phyloP scores from a whole-genome alignment of 2,113 vertebrate genomes.

The Triplophysa siluroides region DNA sequence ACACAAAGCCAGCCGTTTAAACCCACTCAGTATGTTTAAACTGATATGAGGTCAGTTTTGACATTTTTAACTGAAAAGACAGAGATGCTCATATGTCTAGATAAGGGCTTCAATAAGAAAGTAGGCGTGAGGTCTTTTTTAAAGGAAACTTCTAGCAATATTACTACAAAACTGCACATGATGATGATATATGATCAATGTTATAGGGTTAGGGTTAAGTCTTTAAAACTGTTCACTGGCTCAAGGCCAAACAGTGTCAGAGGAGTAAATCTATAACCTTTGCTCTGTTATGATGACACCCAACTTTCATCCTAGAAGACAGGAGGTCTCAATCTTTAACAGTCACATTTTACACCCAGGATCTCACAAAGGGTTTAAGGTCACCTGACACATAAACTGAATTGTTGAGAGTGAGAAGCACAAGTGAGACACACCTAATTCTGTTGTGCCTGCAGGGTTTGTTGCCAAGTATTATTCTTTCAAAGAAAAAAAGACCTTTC shows the following conservation, averaged over 20 bases:
- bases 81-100: background rate
- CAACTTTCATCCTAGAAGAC: background rate
- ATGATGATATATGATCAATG: too few species aligned
- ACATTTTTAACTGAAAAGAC: background rate
- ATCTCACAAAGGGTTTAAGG: slow-evolving; percentile 27
- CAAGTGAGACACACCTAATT: slow-evolving; percentile 13
- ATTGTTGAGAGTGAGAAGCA: slow-evolving; percentile 19
- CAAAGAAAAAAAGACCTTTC: background rate
- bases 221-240: background rate
- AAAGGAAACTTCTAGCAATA: background rate
- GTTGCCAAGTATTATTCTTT: background rate
- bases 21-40: background rate
- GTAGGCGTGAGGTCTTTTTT: background rate
- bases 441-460: background rate
- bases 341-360: background rate
- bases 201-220: background rate
- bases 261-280: slow-evolving; percentile 2
- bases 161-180: too few species aligned
- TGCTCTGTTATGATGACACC: slow-evolving; percentile 8
- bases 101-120: background rate
- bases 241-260: slow-evolving; percentile 8
- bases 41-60: slow-evolving; percentile 19
- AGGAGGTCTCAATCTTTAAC: background rate
- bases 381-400: slow-evolving; percentile 21
- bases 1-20: background rate